Evolutionary conservation across 2,797 vertebrate species (phyloP), one percentile per base, ranked within the genome.

Genomic region (Cuculus canorus): DNA sequence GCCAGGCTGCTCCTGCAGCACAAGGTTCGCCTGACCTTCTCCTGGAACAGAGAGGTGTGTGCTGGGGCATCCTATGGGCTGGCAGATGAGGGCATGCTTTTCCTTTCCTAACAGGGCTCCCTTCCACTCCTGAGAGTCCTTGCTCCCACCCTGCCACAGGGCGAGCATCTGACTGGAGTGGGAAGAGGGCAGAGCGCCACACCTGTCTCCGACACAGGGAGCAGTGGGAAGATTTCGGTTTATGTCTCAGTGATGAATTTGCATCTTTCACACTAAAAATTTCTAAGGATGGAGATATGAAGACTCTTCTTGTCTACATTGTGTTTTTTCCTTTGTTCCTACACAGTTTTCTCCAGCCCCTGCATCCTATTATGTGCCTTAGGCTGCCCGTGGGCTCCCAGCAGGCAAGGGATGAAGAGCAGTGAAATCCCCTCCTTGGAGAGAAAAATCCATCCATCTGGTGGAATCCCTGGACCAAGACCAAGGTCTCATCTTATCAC

Each of bases 191-290:
- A 91, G 80, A 79, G 54, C 63, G 22, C 73, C 2, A 10, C n/a
- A 8, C 39, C 1, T 37, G 12, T 48, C 57, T 24, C 50, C 37
- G 7, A 17, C 52, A 50, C 0, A 6, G 43, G 68, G 47, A 91
- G n/a, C 50, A 30, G 28, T 28, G 2, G 35, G 75, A 70, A 80
- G 52, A 45, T 86, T 73, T 66, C 73, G 73, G 80, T 82, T 84
- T 54, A 59, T 6, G 61, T 47, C 87, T 83, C 53, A 32, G 68
- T 32, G 82, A 88, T 82, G 63, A 63, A 30, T 66, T 88, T 69
- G 35, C 77, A 69, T 33, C 69, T 83, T 66, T 92, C 84, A 77
- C 63, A 47, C 81, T 92, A 86, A 88, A 95, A 96, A 80, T 82
- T 81, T 4, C 69, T 4, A 9, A 65, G 25, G 65, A 37, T 70